Base-by-base conservation (phyloP, 2,888 invertebrate species). In the Elaeidobius kamerunicus region DNA sequence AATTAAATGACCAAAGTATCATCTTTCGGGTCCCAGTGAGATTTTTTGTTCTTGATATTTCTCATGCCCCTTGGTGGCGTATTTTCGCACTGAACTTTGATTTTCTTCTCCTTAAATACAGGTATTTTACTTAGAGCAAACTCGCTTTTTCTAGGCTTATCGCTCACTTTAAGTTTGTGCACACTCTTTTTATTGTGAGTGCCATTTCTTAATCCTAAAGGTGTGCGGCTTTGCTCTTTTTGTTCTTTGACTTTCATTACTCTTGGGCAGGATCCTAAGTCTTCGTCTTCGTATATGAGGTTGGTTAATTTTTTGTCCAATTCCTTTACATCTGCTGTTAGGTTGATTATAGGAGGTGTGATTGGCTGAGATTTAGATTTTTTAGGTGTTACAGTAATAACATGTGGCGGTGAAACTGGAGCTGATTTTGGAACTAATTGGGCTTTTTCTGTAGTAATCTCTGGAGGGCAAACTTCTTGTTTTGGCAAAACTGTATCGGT, bases 271-370 rank as follows among this genome's bases (percentile, higher is more conserved):
- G 57, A 60, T 3, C 56, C 58, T 16, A 61, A 49, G 48, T 65
- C 63, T 34, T 76, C 73, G 72, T 82, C 81, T 73, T 81, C 80
- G 70, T 81, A 81, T 57, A 82, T 78, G n/a, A 80, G 67, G 40
- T 80, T 68, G 2, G 76, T 77, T 47, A 80, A 74, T 58, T 74
- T 66, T 59, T 74, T 75, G 47, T 75, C 67, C 38, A 72, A 67
- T 68, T 59, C 74, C 67, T 56, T 66, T 52, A 63, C 61, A 55
- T 67, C 64, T 20, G 61, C 62, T 32, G 63, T 62, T n/a, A 66
- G 42, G 57, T 66, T 62, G 16, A 61, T 48, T 6, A 42, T 11
- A 15, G 60, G 59, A 4, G 62, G 59, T 28, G 60, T 52, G 14
- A 57, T 46, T 30, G 58, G 60, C 14, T 55, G 58, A 19, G 60